Base-by-base conservation (phyloP, 2,888 invertebrate genomes). In the Tetragonisca angustula region DNA sequence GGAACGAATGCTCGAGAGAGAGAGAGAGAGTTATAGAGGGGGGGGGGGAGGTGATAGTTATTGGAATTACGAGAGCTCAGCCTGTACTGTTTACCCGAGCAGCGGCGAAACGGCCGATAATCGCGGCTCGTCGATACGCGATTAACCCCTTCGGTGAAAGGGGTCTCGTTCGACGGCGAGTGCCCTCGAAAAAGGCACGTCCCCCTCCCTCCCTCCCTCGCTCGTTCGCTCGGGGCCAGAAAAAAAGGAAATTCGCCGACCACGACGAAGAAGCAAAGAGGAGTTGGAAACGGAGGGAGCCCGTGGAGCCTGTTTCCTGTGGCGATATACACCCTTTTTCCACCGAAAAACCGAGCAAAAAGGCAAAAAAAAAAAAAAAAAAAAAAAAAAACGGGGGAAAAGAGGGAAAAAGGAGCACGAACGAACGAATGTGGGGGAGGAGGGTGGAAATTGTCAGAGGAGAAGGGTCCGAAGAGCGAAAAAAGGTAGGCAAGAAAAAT, bases 401-500 rank as follows among this genome's bases (percentile, higher is more conserved):
- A 61, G 24, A 61, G 24, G 27, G 17, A 24, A 24, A 61, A 24
- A 61, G 61, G 24, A 21, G n/a, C 15, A 50, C 15, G 24, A 64
- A 36, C 27, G 61, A 50, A 36, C 36, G 36, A 36, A 36, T 6
- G 19, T 0, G 32, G 32, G 4, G 32, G 4, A 24, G n/a, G 56
- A 49, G 13, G 32, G 36, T 24, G 56, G 62, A 73, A 76, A 83
- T 69, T 32, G 68, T 17, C 61, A 32, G 52, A n/a, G 19, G 50
- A 27, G 27, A 68, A 61, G n/a, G 43, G 68, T 62, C 21, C 27
- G 78, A 74, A 69, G 73, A 64, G 59, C 24, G 9, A 56, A 49
- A 70, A 70, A 62, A 71, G 56, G 24, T 61, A 69, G 9, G 68
- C 36, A 76, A 82, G 71, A 82, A 81, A 78, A 83, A 84, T 79